These are phyloP conservation scores for Alauda arvensis DNA, from an alignment of 2,797 vertebrate species.

Conservation along the genomic window DNA sequence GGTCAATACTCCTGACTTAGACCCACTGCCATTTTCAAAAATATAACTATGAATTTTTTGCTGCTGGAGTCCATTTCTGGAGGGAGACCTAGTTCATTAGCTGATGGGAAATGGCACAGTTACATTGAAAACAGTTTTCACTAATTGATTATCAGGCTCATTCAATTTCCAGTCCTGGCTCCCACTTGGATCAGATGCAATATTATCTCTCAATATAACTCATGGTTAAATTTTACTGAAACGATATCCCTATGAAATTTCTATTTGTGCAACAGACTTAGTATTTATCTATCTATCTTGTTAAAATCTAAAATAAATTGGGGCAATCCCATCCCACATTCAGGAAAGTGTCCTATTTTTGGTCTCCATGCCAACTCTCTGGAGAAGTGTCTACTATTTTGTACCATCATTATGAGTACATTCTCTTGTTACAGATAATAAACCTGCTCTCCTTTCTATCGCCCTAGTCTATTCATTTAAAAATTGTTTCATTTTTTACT, in stretches of 20 bases:
- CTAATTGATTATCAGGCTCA: constrained; percentile 19
- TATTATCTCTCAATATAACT: neutral
- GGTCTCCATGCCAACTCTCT: constrained; percentile 41
- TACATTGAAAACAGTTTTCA: neutral
- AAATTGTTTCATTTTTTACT: constrained; percentile 53
- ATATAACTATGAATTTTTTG: neutral
- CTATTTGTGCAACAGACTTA: neutral
- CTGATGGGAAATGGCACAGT: neutral
- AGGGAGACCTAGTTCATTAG: neutral
- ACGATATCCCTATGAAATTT: neutral
- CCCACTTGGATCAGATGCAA: neutral
- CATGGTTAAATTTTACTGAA: constrained; percentile 5
- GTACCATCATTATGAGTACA: constrained; percentile 33
- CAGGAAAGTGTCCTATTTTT: constrained; percentile 16
- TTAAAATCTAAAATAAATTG: constrained; percentile 49
- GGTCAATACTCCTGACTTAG: neutral
- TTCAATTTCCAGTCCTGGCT: neutral
- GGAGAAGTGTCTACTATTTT: constrained; percentile 49
- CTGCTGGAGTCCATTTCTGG: constrained; percentile 10
- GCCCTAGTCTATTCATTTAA: constrained; percentile 44
- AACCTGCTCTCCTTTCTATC: constrained; percentile 8
- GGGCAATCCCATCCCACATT: constrained; percentile 22
- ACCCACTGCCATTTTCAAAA: neutral
- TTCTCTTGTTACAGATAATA: constrained; percentile 49
- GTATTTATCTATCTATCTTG: constrained; percentile 17